These are phyloP conservation scores for Elaeidobius kamerunicus DNA, from an alignment of 2,888 invertebrate species.

Conservation along the genomic window DNA sequence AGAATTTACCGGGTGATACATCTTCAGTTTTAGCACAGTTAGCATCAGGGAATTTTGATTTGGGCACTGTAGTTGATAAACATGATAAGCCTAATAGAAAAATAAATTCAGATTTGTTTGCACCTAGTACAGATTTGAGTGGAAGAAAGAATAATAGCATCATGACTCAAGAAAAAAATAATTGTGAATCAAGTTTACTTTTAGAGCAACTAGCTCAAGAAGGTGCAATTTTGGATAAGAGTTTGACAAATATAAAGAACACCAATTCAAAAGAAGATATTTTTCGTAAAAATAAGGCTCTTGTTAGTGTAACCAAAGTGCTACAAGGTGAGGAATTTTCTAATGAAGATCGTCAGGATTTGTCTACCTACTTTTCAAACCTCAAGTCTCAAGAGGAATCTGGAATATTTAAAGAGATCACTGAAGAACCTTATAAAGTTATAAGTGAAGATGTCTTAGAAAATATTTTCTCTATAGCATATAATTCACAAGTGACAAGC, in stretches of 20 bases:
- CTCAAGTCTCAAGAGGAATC: conserved; percentile 30
- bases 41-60: conserved; percentile 13
- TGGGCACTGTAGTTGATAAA: neutral
- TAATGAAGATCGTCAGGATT: conserved; percentile 30
- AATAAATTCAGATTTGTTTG: no score
- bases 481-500: conserved; percentile 37
- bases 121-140: neutral
- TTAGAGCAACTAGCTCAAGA: conserved; percentile 7
- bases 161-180: neutral
- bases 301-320: conserved; percentile 40
- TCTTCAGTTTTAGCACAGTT: conserved; percentile 16
- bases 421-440: conserved; percentile 4
- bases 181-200: neutral
- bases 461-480: conserved; percentile 42
- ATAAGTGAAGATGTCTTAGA: conserved; percentile 32
- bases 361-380: conserved; percentile 33
- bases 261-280: no score
- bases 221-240: neutral
- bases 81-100: no score
- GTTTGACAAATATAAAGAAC: neutral
- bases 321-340: conserved; percentile 27
- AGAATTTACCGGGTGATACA: conserved; percentile 11
- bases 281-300: conserved; percentile 42
- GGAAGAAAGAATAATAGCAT: no score
- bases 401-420: conserved; percentile 4